Base-by-base conservation (phyloP, 2,888 invertebrate species). In the Dicyrtoma fusca region DNA sequence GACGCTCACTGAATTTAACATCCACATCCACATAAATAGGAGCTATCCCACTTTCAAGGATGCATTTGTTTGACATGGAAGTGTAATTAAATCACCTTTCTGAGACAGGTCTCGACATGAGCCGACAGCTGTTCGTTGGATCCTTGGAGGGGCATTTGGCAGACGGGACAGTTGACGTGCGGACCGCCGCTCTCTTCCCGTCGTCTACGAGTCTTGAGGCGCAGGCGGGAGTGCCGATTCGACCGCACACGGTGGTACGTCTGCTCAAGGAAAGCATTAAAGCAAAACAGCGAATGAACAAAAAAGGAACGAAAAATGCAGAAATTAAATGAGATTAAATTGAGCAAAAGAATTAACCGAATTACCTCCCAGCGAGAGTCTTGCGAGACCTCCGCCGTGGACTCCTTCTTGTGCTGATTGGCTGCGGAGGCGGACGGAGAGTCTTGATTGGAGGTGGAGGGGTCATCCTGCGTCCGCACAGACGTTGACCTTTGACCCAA, bases 151-250 rank as follows among this genome's bases (percentile, higher is more conserved):
- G 88, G 87, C 49, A 88, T 88, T 82, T 89, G 92, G 83, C 95
- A 95, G 4, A 95, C 90, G 0, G 95, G 95, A 82, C 95, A 95
- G 17, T 87, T 85, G 0, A 89, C 86, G 81, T 89, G 89, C n/a
- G 79, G 74, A 44, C 74, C 76, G 3, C 78, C 79, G 55, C 78
- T 78, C 76, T 89, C 88, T 59, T 86, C 86, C 82, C 89, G 88
- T 74, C 90, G 85, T 83, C 91, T 91, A 73, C 89, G 87, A 73
- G 89, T 88, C 82, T 90, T 91, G 75, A 89, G 84, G 78, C 89
- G 83, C 59, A 90, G 83, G 66, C 91, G 85, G 76, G 88, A 87
- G 82, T 91, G 90, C 79, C 92, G 86, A 82, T 92, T 92, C 25
- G 87, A 87, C 81, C 89, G 88, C 65, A 92, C 89, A 81, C 90